Percentiles rank a stretch among this genome's conserved stretches.
These are phyloP conservation scores for Chaenogobius annularis DNA, from an alignment of 2,113 vertebrate species.

Conservation along the genomic window DNA sequence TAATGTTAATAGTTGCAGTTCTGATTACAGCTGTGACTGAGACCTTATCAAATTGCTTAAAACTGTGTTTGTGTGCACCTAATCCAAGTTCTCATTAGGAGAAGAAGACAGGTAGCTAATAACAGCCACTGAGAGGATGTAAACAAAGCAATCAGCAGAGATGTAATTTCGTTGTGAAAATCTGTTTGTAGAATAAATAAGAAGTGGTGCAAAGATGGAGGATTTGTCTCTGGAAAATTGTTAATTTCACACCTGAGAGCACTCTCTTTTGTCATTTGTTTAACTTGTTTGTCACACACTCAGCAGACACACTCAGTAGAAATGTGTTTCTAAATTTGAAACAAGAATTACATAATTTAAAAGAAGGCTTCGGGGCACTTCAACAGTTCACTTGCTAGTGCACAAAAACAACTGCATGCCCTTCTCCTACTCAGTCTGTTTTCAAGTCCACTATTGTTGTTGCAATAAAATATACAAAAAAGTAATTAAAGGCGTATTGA, in stretches of 20 bases:
- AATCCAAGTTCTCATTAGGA: not conserved
- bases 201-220: constrained; percentile 10
- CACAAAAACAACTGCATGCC: not conserved
- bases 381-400: not conserved
- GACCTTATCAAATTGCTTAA: constrained; percentile 4
- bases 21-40: constrained; percentile 8
- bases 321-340: not conserved
- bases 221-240: constrained; percentile 13
- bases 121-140: constrained; percentile 1
- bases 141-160: constrained; percentile 4
- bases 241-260: constrained; percentile 40
- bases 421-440: not conserved
- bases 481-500: not conserved
- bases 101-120: not conserved
- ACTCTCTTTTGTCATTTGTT: constrained; percentile 14
- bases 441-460: not conserved
- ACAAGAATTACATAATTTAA: constrained; percentile 9
- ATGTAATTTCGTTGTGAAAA: constrained; percentile 14
- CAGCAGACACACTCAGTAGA: not conserved
- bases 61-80: not conserved
- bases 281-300: constrained; percentile 14
- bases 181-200: not conserved
- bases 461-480: not conserved
- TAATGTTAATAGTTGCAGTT: not conserved
- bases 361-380: not conserved